These are phyloP conservation scores for Volucella inflata DNA, from an alignment of 2,888 invertebrate species.

Conservation along the genomic window DNA sequence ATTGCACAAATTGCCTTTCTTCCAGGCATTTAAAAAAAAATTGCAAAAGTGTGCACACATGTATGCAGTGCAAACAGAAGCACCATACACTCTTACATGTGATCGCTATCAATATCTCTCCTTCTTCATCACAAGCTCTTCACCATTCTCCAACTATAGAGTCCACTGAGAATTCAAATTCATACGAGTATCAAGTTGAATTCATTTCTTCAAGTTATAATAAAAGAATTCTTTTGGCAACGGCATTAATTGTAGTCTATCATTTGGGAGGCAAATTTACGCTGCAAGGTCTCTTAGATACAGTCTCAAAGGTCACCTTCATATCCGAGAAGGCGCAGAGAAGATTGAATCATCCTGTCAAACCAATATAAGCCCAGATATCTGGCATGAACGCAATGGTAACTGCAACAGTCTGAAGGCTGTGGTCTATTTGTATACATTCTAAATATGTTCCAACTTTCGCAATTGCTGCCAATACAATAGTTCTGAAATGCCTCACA, in stretches of 20 bases:
- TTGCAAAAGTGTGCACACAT: background rate
- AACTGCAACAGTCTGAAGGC: background rate
- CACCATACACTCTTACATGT: too few relatives aligned
- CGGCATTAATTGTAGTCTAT: background rate
- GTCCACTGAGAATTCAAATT: conserved; percentile 19
- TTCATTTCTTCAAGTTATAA: conserved; percentile 10
- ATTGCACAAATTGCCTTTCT: too few relatives aligned
- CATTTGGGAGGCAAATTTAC: background rate
- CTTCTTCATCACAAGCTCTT: background rate
- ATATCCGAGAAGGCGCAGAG: conserved; percentile 29
- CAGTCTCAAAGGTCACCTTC: too few relatives aligned
- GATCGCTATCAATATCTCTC: too few relatives aligned
- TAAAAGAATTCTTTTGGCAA: conserved; percentile 11
- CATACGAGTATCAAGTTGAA: background rate
- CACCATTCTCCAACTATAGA: conserved; percentile 2
- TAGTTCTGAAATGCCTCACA: conserved; percentile 14
- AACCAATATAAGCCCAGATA: conserved; percentile 14
- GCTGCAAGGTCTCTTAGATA: conserved; percentile 8
- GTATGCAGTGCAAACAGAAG: too few relatives aligned
- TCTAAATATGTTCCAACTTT: conserved; percentile 8
- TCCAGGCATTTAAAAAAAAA: background rate
- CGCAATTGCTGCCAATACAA: conserved; percentile 9
- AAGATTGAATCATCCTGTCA: conserved; percentile 7
- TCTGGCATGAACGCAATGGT: conserved; percentile 14
- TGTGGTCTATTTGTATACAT: background rate